These are phyloP conservation scores for Pipistrellus pipistrellus DNA, from an alignment of 2,797 vertebrate genomes.

Conservation along the genomic window DNA sequence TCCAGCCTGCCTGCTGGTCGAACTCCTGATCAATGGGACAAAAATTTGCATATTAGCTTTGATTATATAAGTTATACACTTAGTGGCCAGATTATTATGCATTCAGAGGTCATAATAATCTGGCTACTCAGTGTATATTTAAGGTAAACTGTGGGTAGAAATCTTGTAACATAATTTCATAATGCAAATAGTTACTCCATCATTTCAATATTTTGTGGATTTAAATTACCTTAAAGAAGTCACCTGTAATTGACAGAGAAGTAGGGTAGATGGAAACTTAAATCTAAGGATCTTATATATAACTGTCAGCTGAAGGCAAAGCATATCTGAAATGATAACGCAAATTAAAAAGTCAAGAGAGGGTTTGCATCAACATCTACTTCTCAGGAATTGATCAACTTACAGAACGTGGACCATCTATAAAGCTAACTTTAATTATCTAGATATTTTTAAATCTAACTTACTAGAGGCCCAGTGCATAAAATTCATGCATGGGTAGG, in stretches of 20 bases:
- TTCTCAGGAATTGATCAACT: conserved; percentile 9
- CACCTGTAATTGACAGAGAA: background rate
- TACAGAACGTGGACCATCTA: background rate
- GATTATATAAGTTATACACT: no score
- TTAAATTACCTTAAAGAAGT: background rate
- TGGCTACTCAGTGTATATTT: background rate
- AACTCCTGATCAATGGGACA: no score
- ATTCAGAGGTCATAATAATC: no score
- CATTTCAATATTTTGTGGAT: conserved; percentile 24
- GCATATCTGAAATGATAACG: background rate
- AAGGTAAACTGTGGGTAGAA: conserved; percentile 52
- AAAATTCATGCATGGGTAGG: no score
- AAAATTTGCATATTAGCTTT: no score
- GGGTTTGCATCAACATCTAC: conserved; percentile 6
- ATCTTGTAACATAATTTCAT: conserved; percentile 33
- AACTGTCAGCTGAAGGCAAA: background rate
- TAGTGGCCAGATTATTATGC: no score
- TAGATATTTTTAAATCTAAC: background rate
- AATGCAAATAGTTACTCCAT: background rate
- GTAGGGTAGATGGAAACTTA: conserved; percentile 31
- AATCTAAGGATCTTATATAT: conserved; percentile 41
- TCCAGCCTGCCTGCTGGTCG: no score
- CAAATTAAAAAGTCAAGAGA: conserved; percentile 1
- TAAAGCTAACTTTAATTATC: conserved; percentile 4
- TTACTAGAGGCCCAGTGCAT: no score